Conservation (phyloP, 2,113 vertebrate genomes). For the Anoura caudifer region DNA sequence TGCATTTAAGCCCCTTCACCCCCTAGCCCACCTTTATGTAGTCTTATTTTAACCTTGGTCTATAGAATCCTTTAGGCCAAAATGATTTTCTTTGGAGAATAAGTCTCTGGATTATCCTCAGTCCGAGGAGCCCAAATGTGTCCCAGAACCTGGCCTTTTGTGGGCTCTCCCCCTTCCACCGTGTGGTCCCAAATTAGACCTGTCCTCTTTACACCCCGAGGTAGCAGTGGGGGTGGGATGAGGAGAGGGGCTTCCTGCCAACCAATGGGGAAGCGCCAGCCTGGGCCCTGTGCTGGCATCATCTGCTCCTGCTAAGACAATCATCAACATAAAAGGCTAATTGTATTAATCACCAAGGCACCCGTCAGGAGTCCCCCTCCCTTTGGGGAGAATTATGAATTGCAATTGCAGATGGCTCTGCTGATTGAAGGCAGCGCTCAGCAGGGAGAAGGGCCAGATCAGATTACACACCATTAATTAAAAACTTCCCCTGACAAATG, state of each 20-base stretch:
- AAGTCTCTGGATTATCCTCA: not conserved
- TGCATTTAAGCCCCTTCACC: not conserved
- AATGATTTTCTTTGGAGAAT: slow-evolving; percentile 20
- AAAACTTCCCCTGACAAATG: slow-evolving; percentile 72
- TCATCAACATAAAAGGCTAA: slow-evolving; percentile 76
- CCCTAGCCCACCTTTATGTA: not conserved
- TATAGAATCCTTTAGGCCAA: not conserved
- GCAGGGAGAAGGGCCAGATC: slow-evolving; percentile 73
- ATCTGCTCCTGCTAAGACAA: slow-evolving; percentile 74
- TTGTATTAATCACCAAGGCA: slow-evolving; percentile 77
- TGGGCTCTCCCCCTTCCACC: not conserved
- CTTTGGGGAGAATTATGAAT: slow-evolving; percentile 72
- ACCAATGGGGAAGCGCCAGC: not conserved
- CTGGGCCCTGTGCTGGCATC: slow-evolving; percentile 24
- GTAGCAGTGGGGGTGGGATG: not conserved
- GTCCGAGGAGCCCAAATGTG: not conserved
- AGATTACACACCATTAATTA: slow-evolving; percentile 79
- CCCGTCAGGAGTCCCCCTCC: slow-evolving; percentile 56
- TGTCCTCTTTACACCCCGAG: slow-evolving; percentile 8
- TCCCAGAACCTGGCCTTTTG: not conserved
- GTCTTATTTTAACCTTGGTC: not conserved
- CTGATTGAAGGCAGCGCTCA: slow-evolving; percentile 76
- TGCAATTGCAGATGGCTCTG: slow-evolving; percentile 72
- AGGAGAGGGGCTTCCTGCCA: slow-evolving; percentile 34
- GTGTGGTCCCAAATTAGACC: not conserved